Conservation (phyloP, 2,888 invertebrate genomes). For the Drosophila flavopinicola region DNA sequence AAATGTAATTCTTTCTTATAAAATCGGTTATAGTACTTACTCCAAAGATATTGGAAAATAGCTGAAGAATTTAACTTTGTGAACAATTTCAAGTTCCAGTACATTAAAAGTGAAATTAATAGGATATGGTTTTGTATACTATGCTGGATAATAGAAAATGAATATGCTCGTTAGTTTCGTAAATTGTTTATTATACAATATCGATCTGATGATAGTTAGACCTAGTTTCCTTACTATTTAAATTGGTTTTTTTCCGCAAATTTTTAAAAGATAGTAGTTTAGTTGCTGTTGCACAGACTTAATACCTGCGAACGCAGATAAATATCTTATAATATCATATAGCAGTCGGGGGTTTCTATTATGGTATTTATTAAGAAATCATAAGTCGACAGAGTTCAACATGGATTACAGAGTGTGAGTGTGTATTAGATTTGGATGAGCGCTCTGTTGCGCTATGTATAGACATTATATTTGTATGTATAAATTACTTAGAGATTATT, state of each 20-base stretch:
- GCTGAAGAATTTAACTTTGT: too few relatives aligned
- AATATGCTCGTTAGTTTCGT: too few relatives aligned
- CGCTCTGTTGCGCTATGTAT: constrained; percentile 37
- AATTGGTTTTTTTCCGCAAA: neutral
- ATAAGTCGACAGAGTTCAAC: constrained; percentile 69
- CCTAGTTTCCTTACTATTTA: neutral
- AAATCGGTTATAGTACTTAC: too few relatives aligned
- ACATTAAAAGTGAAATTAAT: too few relatives aligned
- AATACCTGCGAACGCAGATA: neutral
- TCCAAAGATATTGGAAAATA: too few relatives aligned
- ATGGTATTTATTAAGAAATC: constrained; percentile 74
- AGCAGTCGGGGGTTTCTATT: constrained; percentile 29
- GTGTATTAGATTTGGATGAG: constrained; percentile 34
- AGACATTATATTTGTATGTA: constrained; percentile 61
- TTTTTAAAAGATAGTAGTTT: neutral
- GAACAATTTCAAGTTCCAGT: too few relatives aligned
- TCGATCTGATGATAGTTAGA: neutral
- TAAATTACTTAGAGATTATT: constrained; percentile 77
- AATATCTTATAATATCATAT: neutral
- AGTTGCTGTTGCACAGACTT: neutral
- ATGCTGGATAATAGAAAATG: too few relatives aligned
- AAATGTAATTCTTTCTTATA: neutral
- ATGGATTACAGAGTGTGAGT: constrained; percentile 58
- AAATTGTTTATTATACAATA: too few relatives aligned
- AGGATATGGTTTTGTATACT: too few relatives aligned